These are phyloP conservation scores for Pollenia labialis DNA, from an alignment of 2,888 invertebrate species.

Conservation along the genomic window DNA sequence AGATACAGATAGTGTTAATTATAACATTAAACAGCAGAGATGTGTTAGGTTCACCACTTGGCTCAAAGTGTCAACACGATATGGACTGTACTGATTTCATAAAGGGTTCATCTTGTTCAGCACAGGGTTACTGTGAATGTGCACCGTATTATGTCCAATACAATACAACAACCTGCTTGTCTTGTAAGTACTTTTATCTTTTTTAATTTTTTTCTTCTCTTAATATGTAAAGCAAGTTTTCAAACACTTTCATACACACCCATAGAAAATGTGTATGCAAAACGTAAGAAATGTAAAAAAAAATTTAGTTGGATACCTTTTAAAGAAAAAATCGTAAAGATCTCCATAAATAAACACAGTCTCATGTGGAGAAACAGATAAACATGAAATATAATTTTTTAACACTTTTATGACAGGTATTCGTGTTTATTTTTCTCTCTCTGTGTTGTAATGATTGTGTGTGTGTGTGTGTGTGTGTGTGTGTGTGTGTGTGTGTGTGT, in stretches of 20 bases:
- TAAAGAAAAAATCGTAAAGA: conserved; percentile 18
- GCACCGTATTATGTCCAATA: conserved; percentile 92
- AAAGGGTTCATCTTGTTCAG: conserved; percentile 84
- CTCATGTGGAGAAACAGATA: neutral
- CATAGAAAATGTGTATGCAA: neutral
- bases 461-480: conserved; percentile 19
- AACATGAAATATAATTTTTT: conserved; percentile 44
- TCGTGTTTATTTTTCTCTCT: conserved; percentile 30
- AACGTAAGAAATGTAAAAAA: conserved; percentile 1
- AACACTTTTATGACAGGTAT: conserved; percentile 71
- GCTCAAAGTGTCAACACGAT: conserved; percentile 84
- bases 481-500: neutral
- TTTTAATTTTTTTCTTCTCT: neutral
- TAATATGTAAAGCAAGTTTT: conserved; percentile 38
- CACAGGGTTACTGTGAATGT: conserved; percentile 90
- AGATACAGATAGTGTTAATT: conserved; percentile 72
- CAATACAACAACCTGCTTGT: conserved; percentile 91
- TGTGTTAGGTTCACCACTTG: conserved; percentile 73
- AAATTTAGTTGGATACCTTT: conserved; percentile 12
- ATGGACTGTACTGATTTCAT: conserved; percentile 85
- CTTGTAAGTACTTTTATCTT: conserved; percentile 87
- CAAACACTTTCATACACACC: neutral
- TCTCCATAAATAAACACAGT: conserved; percentile 29
- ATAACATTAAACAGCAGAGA: conserved; percentile 62
- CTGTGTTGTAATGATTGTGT: neutral